Percentiles rank a stretch among this genome's conserved stretches.
Conservation (phyloP, 64 coral and sea anemone species). For the Montipora efflorescens region DNA sequence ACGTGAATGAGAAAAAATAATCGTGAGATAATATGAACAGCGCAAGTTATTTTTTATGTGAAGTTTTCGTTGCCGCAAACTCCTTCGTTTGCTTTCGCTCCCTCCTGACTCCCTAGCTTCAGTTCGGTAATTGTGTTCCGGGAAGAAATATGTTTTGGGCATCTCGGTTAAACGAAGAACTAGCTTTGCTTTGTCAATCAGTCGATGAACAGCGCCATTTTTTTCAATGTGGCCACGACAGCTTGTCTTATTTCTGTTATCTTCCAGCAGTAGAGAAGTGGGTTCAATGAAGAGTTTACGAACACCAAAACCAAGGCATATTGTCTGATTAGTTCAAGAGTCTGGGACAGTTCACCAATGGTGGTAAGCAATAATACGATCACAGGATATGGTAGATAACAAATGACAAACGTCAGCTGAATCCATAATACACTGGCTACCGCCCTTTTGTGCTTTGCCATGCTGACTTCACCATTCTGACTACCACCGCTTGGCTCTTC, state of each 20-base stretch:
- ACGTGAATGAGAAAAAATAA: too few relatives aligned
- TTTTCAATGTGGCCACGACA: not conserved
- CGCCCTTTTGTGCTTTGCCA: not conserved
- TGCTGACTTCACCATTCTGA: not conserved
- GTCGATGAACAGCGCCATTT: not conserved
- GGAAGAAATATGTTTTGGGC: too few relatives aligned
- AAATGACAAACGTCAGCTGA: not conserved
- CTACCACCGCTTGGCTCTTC: not conserved
- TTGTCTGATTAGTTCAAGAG: not conserved
- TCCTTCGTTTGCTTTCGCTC: too few relatives aligned
- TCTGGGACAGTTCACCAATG: not conserved
- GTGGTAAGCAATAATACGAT: not conserved
- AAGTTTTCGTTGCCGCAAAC: too few relatives aligned
- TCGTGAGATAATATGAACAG: too few relatives aligned
- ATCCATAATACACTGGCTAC: not conserved
- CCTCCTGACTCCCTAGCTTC: too few relatives aligned
- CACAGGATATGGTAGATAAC: not conserved
- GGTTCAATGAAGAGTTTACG: not conserved
- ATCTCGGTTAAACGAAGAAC: too few relatives aligned
- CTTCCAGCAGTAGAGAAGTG: not conserved
- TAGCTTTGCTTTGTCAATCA: too few relatives aligned
- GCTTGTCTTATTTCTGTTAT: not conserved
- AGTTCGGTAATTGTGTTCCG: too few relatives aligned
- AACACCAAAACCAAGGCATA: not conserved
- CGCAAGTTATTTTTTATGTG: too few relatives aligned